phyloP scores from a whole-genome alignment of 1,140 invertebrate species.

The Latrodectus geometricus region DNA sequence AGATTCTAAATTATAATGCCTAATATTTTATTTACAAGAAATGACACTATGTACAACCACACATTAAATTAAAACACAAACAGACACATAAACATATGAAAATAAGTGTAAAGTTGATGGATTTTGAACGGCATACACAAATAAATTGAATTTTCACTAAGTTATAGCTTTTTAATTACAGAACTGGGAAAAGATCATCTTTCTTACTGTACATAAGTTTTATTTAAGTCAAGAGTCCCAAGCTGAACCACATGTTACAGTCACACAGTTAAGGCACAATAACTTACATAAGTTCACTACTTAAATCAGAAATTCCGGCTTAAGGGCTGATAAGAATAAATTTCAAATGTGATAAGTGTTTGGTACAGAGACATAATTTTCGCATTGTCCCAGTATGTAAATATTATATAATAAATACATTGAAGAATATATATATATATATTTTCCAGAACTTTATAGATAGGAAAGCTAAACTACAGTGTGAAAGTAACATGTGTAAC shows the following conservation, averaged over 20 bases:
- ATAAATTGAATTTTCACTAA: conserved; percentile 16
- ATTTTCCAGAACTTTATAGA: background rate
- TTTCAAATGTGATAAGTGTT: background rate
- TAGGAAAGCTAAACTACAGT: conserved; percentile 44
- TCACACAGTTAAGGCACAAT: conserved; percentile 61
- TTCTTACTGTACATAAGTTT: conserved; percentile 22
- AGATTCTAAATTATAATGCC: background rate
- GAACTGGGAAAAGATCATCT: conserved; percentile 4
- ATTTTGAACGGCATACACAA: conserved; percentile 3
- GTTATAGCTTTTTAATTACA: conserved; percentile 7
- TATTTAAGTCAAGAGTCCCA: conserved; percentile 34
- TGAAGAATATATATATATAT: too few relatives aligned
- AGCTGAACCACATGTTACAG: conserved; percentile 59
- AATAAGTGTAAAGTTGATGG: conserved; percentile 3
- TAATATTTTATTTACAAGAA: conserved; percentile 34
- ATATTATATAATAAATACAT: too few relatives aligned
- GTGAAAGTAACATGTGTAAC: conserved; percentile 60
- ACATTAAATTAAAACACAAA: conserved; percentile 39
- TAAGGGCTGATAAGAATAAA: background rate
- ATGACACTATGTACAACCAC: conserved; percentile 35
- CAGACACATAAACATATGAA: conserved; percentile 18
- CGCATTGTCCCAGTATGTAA: too few relatives aligned
- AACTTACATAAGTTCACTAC: conserved; percentile 49
- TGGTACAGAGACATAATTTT: background rate
- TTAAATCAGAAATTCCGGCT: background rate